A percentile compares a stretch with the other conserved stretches of the same genome.
Conservation (phyloP, 2,888 invertebrate species). For the Magallana nippona region DNA sequence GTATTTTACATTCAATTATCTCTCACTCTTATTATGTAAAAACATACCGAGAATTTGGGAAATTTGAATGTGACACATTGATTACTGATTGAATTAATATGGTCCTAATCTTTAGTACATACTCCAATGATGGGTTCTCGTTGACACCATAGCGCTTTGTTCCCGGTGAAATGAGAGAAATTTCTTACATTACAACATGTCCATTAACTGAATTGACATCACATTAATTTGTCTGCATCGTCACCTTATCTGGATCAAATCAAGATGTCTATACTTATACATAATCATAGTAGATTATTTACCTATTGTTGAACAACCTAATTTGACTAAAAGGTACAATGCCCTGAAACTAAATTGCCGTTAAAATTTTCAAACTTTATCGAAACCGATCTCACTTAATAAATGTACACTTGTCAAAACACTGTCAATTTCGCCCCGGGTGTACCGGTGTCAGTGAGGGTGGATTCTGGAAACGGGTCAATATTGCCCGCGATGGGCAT, state of each 20-base stretch:
- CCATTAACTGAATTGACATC: constrained; percentile 1
- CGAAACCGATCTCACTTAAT: constrained; percentile 19
- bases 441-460: constrained; percentile 6
- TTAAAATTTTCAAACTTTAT: constrained; percentile 24
- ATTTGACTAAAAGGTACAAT: constrained; percentile 27
- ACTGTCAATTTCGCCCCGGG: not conserved
- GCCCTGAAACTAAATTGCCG: constrained; percentile 21
- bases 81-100: not conserved
- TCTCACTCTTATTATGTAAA: not conserved
- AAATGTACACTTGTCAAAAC: constrained; percentile 27
- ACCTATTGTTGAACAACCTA: constrained; percentile 20
- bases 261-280: constrained; percentile 15
- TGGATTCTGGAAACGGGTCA: not conserved
- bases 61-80: not conserved
- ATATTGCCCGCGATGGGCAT: not conserved
- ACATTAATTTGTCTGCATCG: constrained; percentile 20
- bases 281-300: constrained; percentile 7
- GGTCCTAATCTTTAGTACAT: not conserved
- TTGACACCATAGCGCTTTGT: too few species aligned
- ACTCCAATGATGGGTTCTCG: too few species aligned
- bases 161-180: not conserved
- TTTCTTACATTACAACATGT: not conserved
- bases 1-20: constrained; percentile 6
- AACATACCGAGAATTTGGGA: not conserved
- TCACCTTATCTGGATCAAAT: constrained; percentile 8